Evolutionary conservation across 2,797 vertebrate genomes (phyloP).

Genomic region (Intellagama lesueurii): DNA sequence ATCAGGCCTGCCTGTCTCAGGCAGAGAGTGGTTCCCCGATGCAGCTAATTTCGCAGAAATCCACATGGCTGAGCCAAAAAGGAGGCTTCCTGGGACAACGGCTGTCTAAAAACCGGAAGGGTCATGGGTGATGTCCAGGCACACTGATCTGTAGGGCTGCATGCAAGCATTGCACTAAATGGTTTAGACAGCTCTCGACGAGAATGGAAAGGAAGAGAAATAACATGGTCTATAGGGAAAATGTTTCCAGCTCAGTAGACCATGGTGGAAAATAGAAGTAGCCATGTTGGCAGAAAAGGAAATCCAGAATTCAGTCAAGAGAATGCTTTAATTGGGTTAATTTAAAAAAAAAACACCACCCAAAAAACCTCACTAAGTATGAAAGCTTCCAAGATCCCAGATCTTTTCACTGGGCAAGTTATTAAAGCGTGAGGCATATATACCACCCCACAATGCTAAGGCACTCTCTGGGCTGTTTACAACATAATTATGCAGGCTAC

Average conservation of each 20-base stretch:
- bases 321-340: no score
- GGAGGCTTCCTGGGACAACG: constrained; percentile 6
- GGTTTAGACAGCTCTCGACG: constrained; percentile 46
- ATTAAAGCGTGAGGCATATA: no score
- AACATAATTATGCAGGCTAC: no score
- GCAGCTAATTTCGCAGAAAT: constrained; percentile 4
- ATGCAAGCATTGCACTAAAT: constrained; percentile 44
- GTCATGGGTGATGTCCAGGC: not conserved
- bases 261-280: not conserved
- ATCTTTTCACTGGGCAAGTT: no score
- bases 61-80: not conserved
- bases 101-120: not conserved
- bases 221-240: constrained; percentile 42
- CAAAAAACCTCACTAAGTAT: no score
- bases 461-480: no score
- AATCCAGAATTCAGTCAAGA: no score
- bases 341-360: no score
- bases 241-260: constrained; percentile 52
- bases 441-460: no score
- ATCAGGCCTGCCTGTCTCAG: constrained; percentile 19
- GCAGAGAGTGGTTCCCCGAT: constrained; percentile 35
- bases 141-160: constrained; percentile 31
- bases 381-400: no score
- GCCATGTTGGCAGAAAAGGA: no score
- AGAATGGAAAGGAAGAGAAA: constrained; percentile 50